Evolutionary conservation across 2,888 invertebrate species (phyloP), one percentile per base, ranked within the genome.

Genomic region (Andrena dorsata): DNA sequence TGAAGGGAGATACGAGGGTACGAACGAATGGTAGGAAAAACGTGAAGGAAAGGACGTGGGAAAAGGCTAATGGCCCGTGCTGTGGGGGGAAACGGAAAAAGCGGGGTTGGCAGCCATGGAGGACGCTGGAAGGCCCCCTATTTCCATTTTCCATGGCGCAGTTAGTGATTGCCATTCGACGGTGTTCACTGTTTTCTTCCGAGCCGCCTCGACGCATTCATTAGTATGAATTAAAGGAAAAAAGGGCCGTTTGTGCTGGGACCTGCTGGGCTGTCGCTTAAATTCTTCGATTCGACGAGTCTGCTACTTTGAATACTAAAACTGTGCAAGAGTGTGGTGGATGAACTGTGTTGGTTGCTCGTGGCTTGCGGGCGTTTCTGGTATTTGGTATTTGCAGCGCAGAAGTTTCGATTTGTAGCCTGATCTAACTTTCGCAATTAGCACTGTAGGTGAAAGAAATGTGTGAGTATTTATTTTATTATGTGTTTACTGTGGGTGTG

Each of bases 11-110:
- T 60, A 23, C 28, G 70, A 13, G 30, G 70, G 28, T 4, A 28
- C 41, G 30, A 30, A 65, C 58, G 35, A 56, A 65, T 47, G 73
- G 41, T 16, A 13, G 47, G 58, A 66, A 58, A 66, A 65, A 47
- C 8, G 41, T 16, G 65, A 63, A 65, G 65, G 58, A 58, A 74
- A 79, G 53, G 53, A 20, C 56, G 26, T 30, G 60, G 30, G 35
- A 35, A 28, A 7, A 7, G 26, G 49, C 26, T 56, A 10, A 53
- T 16, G n/a, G 16, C 56, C n/a, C 28, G 60, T 28, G 28, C 49
- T 10, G 16, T 7, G 10, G 47, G 32, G 32, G 23, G n/a, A 41
- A 13, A 26, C 16, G 30, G 35, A 65, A 51, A 30, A 49, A 35
- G 5, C 26, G 7, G 13, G n/a, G 56, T 23, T n/a, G 8, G 28